Evolutionary conservation across 2,888 invertebrate genomes (phyloP).

Genomic region (Abscondita cerata): DNA sequence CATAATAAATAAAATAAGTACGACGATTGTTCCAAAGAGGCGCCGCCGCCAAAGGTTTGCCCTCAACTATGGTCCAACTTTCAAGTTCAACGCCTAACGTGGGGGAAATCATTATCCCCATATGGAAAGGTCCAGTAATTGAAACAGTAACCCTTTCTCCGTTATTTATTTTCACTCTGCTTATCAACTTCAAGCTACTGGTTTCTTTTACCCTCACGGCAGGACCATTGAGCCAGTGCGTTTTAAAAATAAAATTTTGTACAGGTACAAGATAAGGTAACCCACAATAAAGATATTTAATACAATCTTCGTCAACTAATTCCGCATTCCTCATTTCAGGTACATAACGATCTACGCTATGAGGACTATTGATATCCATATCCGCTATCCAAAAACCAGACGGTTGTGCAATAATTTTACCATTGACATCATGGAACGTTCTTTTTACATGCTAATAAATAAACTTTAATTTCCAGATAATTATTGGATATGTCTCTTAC

Average conservation of each 20-base stretch:
- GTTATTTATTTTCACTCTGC: conserved; percentile 52
- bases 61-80: conserved; percentile 66
- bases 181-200: conserved; percentile 60
- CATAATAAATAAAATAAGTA: conserved; percentile 73
- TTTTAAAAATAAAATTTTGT: conserved; percentile 69
- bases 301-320: conserved; percentile 64
- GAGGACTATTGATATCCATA: conserved; percentile 76
- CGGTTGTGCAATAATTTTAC: conserved; percentile 59
- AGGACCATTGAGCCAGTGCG: conserved; percentile 67
- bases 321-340: conserved; percentile 61
- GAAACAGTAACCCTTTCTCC: conserved; percentile 60
- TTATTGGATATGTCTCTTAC: conserved; percentile 61
- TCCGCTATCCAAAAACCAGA: conserved; percentile 76
- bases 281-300: conserved; percentile 75
- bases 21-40: conserved; percentile 63
- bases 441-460: conserved; percentile 67
- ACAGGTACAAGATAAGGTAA: conserved; percentile 82
- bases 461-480: no score
- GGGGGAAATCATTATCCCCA: conserved; percentile 71
- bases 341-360: conserved; percentile 64
- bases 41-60: conserved; percentile 64
- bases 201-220: conserved; percentile 61
- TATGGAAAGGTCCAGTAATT: conserved; percentile 70
- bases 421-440: conserved; percentile 64
- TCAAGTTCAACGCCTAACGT: conserved; percentile 62